phyloP scores from a whole-genome alignment of 2,797 vertebrate genomes.

The Myotis findleyi region DNA sequence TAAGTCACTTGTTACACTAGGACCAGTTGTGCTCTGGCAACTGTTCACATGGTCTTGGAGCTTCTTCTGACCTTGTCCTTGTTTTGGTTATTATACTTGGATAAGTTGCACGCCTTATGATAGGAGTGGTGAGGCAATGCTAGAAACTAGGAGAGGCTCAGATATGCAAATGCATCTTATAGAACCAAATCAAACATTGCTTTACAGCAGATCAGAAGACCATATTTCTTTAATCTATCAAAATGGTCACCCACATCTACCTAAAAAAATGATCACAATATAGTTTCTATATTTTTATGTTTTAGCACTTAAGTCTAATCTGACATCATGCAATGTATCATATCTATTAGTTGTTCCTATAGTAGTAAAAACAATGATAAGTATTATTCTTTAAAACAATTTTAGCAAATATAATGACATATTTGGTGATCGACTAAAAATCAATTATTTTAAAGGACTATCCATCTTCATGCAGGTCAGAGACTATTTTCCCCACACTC shows the following conservation, averaged over 20 bases:
- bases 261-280: conserved; percentile 19
- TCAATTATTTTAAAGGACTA: background rate
- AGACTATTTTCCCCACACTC: conserved; percentile 18
- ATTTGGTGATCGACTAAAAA: background rate
- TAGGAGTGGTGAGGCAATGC: background rate
- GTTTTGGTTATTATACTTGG: background rate
- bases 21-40: background rate
- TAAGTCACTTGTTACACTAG: background rate
- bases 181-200: background rate
- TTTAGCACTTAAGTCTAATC: background rate
- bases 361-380: background rate
- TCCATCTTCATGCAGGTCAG: conserved; percentile 1
- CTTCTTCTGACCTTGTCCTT: background rate
- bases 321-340: background rate
- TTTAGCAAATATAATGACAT: background rate
- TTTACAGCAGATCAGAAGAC: background rate
- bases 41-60: background rate
- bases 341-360: background rate
- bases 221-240: background rate
- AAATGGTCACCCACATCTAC: background rate
- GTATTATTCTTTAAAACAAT: background rate
- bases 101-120: background rate
- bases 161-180: background rate
- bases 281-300: background rate
- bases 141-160: background rate